Percentiles rank a stretch among this genome's conserved stretches.
Evolutionary conservation across 1,140 invertebrate genomes (phyloP).

Genomic region (Neoseiulus cucumeris): DNA sequence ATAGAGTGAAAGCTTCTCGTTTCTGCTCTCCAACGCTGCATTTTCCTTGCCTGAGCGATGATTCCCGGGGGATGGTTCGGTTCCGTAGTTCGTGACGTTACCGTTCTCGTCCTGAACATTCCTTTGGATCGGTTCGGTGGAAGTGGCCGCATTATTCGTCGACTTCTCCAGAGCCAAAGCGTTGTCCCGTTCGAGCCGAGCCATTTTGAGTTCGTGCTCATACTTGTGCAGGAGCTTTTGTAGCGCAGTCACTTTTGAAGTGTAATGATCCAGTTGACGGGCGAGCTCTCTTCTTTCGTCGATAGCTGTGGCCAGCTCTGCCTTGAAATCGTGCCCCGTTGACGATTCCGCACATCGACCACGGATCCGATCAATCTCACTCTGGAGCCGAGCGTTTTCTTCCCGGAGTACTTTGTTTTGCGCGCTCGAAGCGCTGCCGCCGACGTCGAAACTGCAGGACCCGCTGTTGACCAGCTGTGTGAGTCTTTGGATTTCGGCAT

Average conservation of each 20-base stretch:
- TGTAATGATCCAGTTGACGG: neutral
- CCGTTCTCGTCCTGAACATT: neutral
- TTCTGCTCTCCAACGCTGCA: no score
- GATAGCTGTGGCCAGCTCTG: neutral
- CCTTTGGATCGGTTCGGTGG: no score
- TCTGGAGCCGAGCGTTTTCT: neutral
- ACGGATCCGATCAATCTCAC: neutral
- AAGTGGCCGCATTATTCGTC: neutral
- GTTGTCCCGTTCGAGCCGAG: neutral
- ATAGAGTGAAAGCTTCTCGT: neutral
- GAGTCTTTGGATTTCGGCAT: neutral
- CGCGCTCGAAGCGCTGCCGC: neutral
- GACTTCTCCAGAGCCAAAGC: neutral
- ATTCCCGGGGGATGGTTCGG: neutral
- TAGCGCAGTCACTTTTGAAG: neutral
- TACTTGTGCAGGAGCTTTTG: neutral
- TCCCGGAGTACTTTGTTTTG: neutral
- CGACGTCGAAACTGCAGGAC: neutral
- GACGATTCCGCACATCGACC: neutral
- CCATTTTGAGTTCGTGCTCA: constrained; percentile 4
- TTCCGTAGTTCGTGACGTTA: neutral
- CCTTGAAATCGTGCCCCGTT: neutral
- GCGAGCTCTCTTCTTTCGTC: neutral
- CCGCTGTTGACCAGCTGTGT: neutral
- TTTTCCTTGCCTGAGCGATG: no score